A percentile compares a stretch with the other conserved stretches of the same genome.
These are phyloP conservation scores for Thysanoteuthis rhombus DNA, from an alignment of 2,888 invertebrate genomes.

Conservation along the genomic window DNA sequence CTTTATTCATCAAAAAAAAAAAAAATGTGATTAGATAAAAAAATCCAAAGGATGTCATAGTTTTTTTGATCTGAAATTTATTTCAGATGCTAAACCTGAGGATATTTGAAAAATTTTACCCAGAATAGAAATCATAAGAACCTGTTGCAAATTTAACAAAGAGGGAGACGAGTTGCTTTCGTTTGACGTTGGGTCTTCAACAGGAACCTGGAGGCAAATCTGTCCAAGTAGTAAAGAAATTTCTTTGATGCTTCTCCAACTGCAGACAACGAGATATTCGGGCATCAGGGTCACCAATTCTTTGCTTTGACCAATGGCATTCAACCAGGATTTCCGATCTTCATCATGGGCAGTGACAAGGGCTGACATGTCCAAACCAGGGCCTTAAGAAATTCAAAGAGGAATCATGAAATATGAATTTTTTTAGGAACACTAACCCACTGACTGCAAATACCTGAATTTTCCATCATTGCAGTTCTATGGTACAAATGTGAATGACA, in stretches of 20 bases:
- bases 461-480: too few relatives aligned
- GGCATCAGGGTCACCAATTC: conserved; percentile 62
- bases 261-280: conserved; percentile 80
- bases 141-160: neutral
- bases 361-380: conserved; percentile 35
- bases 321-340: conserved; percentile 1
- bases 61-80: too few relatives aligned
- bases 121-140: neutral
- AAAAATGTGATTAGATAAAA: too few relatives aligned
- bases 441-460: too few relatives aligned
- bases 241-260: conserved; percentile 95
- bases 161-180: neutral
- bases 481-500: too few relatives aligned
- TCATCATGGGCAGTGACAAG: conserved; percentile 34
- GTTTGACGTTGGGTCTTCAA: conserved; percentile 32
- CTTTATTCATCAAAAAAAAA: too few relatives aligned
- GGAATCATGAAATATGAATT: neutral
- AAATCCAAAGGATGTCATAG: too few relatives aligned
- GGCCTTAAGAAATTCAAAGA: conserved; percentile 32
- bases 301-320: conserved; percentile 36
- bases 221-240: conserved; percentile 70
- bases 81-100: too few relatives aligned
- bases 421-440: too few relatives aligned
- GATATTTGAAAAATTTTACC: neutral
- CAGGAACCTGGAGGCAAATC: conserved; percentile 49